phyloP scores from a whole-genome alignment of 2,888 invertebrate genomes.

The Stegophylla sp. region DNA sequence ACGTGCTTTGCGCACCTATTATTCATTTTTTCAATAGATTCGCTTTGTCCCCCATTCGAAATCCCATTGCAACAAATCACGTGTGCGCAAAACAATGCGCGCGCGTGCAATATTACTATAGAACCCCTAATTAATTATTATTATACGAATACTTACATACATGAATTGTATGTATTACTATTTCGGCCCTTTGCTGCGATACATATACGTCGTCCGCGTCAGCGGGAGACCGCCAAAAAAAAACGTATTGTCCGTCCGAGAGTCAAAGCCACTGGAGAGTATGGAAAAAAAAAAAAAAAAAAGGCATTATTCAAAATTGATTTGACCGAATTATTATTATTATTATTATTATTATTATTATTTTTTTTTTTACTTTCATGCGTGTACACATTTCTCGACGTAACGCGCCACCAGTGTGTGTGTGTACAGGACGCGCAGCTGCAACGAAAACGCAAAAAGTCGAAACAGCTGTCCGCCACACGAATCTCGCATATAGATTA shows the following conservation, averaged over 20 bases:
- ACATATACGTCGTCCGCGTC: too few species aligned
- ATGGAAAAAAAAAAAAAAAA: neutral
- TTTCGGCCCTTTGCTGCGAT: neutral
- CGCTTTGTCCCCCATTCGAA: too few species aligned
- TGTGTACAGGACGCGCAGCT: constrained; percentile 20
- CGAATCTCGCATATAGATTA: constrained; percentile 50
- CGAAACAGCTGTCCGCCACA: constrained; percentile 43
- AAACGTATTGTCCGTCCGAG: neutral
- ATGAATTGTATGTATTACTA: neutral
- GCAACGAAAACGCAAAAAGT: constrained; percentile 55
- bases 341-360: neutral
- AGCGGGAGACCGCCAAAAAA: neutral
- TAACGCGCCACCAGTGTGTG: neutral
- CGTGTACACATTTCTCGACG: constrained; percentile 12
- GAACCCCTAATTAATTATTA: neutral
- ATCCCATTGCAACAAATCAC: too few species aligned
- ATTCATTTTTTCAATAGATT: too few species aligned
- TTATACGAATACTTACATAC: too few species aligned
- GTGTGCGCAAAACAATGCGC: too few species aligned
- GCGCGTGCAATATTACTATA: neutral
- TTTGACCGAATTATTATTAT: constrained; percentile 40
- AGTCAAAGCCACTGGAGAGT: neutral
- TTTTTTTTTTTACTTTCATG: constrained; percentile 9
- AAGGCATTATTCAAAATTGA: neutral
- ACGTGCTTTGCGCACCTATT: too few species aligned